A percentile compares a stretch with the other conserved stretches of the same genome.
These are phyloP conservation scores for Pipistrellus nathusii DNA, from an alignment of 2,797 vertebrate genomes.

Conservation along the genomic window DNA sequence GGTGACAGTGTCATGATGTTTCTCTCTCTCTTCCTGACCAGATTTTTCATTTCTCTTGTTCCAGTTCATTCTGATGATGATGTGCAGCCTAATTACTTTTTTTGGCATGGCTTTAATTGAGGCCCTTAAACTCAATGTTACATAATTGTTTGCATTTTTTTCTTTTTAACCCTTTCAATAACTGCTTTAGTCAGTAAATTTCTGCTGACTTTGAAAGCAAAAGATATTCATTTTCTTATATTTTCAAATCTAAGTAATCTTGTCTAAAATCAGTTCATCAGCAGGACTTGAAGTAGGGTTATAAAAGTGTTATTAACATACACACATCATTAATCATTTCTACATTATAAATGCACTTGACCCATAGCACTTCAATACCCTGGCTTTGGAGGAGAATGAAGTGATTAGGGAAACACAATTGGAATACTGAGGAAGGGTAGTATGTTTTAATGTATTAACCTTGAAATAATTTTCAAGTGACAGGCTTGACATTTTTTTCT, in stretches of 20 bases:
- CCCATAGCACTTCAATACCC: constrained; percentile 11
- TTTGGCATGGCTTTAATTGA: constrained; percentile 74
- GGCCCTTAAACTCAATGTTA: constrained; percentile 60
- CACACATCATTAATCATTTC: constrained; percentile 63
- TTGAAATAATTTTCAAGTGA: constrained; percentile 66
- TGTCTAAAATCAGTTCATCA: constrained; percentile 63
- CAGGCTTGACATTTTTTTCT: constrained; percentile 26
- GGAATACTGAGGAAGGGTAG: constrained; percentile 39
- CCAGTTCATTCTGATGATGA: constrained; percentile 52
- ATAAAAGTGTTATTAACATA: constrained; percentile 67
- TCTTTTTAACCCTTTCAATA: constrained; percentile 61
- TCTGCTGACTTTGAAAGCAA: constrained; percentile 48
- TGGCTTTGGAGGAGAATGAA: constrained; percentile 14
- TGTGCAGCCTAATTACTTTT: constrained; percentile 79
- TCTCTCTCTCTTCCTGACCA: constrained; percentile 3
- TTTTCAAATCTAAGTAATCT: constrained; percentile 52
- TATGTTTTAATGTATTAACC: constrained; percentile 64
- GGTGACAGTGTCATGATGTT: neutral
- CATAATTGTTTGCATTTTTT: constrained; percentile 62
- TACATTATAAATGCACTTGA: constrained; percentile 52
- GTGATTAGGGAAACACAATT: neutral
- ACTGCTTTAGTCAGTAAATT: constrained; percentile 37
- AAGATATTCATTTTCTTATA: constrained; percentile 17
- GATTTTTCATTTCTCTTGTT: constrained; percentile 65
- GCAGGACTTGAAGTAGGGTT: constrained; percentile 37